phyloP scores from a whole-genome alignment of 1,140 invertebrate genomes.

The Ips typographus region DNA sequence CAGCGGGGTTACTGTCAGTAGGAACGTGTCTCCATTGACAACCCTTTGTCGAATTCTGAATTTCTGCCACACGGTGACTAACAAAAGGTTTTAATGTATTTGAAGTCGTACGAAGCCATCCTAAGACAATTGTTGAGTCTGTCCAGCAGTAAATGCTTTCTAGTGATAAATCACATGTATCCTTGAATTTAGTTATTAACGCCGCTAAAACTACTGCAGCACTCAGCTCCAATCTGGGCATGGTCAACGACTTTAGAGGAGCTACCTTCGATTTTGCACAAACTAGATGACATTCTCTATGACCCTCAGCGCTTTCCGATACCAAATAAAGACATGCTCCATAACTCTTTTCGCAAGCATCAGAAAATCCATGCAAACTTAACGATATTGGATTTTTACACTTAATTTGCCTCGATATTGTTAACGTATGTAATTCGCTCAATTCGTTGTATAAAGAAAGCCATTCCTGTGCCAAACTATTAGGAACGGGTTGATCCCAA shows the following conservation, averaged over 20 bases:
- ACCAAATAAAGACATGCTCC: neutral
- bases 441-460: neutral
- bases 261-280: no score
- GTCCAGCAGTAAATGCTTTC: conserved; percentile 11
- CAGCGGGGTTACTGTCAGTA: no score
- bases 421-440: neutral
- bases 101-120: no score
- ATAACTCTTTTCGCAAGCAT: conserved; percentile 41
- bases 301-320: conserved; percentile 34
- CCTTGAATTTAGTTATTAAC: conserved; percentile 15
- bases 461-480: conserved; percentile 4
- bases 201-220: no score
- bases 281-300: conserved; percentile 21
- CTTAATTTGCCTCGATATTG: no score
- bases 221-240: no score
- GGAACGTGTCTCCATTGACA: neutral
- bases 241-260: no score
- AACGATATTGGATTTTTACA: no score
- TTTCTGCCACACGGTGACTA: neutral
- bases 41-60: conserved; percentile 37
- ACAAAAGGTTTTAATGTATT: no score
- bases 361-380: conserved; percentile 29
- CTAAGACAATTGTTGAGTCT: no score
- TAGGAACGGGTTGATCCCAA: conserved; percentile 30
- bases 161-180: conserved; percentile 8